phyloP scores from a whole-genome alignment of 1,140 invertebrate genomes.

The Lerema accius region DNA sequence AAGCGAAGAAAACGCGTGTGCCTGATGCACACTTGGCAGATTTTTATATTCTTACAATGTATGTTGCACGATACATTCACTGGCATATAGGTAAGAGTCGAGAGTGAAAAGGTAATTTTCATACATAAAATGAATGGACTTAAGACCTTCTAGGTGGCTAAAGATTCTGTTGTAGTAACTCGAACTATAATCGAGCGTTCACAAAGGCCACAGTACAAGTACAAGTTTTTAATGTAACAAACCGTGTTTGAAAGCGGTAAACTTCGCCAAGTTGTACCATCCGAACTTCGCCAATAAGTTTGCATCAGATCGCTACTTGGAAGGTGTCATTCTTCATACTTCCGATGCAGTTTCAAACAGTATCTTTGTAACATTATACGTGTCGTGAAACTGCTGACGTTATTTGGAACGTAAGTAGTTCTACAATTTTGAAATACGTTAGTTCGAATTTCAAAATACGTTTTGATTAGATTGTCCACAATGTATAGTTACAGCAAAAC shows the following conservation, averaged over 20 bases:
- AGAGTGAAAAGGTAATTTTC: no score
- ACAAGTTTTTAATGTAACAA: not conserved
- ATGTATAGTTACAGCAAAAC: no score
- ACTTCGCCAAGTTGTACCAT: conserved; percentile 1
- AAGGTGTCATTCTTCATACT: conserved; percentile 4
- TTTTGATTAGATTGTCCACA: no score
- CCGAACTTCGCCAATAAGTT: not conserved
- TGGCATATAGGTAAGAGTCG: no score
- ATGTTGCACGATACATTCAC: no score
- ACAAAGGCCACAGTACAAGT: conserved; percentile 10
- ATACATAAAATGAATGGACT: no score
- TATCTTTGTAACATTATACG: conserved; percentile 1
- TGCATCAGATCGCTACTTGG: conserved; percentile 2
- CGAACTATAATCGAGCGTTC: conserved; percentile 21
- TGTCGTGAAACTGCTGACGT: conserved; percentile 1
- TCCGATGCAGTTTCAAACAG: conserved; percentile 1
- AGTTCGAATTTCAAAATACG: no score
- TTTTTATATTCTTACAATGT: no score
- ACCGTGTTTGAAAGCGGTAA: not conserved
- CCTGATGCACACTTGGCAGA: no score
- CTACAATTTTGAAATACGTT: not conserved
- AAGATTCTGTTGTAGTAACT: no score
- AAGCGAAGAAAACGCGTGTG: no score
- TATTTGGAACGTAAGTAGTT: not conserved
- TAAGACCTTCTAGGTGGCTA: no score